Base-by-base conservation (phyloP, 2,113 vertebrate genomes). In the Myxocyprinus asiaticus region DNA sequence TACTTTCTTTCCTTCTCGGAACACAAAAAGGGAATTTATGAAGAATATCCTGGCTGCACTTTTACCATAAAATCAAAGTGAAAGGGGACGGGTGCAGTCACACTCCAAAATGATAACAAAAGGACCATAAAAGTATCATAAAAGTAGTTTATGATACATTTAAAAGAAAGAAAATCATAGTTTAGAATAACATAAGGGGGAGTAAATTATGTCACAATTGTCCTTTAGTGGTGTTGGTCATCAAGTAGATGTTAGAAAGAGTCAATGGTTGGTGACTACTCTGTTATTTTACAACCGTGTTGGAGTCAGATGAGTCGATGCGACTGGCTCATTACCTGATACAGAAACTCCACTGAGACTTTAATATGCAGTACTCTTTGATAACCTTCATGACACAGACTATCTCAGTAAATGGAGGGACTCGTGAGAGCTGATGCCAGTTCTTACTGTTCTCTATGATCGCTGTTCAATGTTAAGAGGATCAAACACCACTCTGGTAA, bases 401-500 rank as follows among this genome's bases (percentile, higher is more conserved):
- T 17, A 44, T 51, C 42, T 43, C 63, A 47, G 17, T 53, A 22
- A 66, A 17, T 44, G n/a, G 12, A 43, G 11, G 22, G 3, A 33
- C 22, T n/a, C n/a, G 4, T 43, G 12, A 71, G 48, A 55, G 63
- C 55, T 58, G 22, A 61, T 17, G 12, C 69, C 69, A 53, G 50
- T 73, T 33, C 22, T 33, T 3, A 33, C 22, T 33, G 22, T 33
- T 33, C 22, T 33, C 55, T 4, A 15, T 14, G 15, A 69, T 56
- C 17, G 0, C 22, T 14, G 73, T 17, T 62, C 44, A 42, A 72
- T 47, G 58, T 75, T 75, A 75, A 84, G 76, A 70, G 70, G 64
- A 76, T 79, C 55, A 72, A 53, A 66, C 15, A 45, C 58, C 44
- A 67, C 56, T 43, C 43, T 5, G 11, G 55, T 78, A 81, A 84